Conservation (phyloP, 2,888 invertebrate species). For the Mythimna ferrago region DNA sequence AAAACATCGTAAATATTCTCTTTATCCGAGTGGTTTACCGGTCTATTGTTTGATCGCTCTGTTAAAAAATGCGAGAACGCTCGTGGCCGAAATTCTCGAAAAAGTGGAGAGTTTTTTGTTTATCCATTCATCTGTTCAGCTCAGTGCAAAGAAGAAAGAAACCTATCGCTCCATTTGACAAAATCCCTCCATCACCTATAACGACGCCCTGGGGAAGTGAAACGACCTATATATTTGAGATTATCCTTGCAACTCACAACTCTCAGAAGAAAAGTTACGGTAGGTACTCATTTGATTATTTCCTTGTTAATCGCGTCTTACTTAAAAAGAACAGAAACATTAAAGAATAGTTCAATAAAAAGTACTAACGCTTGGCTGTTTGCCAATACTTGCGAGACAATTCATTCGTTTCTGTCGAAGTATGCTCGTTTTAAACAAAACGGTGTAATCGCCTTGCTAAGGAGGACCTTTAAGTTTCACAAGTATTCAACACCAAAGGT, state of each 20-base stretch:
- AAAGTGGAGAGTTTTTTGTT: background rate
- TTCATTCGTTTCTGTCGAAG: slow-evolving; percentile 74
- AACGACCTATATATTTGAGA: slow-evolving; percentile 25
- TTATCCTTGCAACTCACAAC: slow-evolving; percentile 11
- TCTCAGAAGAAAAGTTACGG: slow-evolving; percentile 15
- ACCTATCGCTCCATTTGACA: slow-evolving; percentile 22
- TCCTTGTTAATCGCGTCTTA: slow-evolving; percentile 14
- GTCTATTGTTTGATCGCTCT: slow-evolving; percentile 26
- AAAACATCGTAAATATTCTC: slow-evolving; percentile 56
- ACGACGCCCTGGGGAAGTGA: slow-evolving; percentile 34
- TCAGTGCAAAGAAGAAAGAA: slow-evolving; percentile 22
- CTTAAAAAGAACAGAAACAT: slow-evolving; percentile 8
- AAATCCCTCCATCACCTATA: slow-evolving; percentile 35
- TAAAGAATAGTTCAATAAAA: slow-evolving; percentile 63
- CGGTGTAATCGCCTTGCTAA: slow-evolving; percentile 40
- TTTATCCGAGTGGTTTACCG: slow-evolving; percentile 23
- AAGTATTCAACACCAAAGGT: slow-evolving; percentile 14
- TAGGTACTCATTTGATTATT: slow-evolving; percentile 16
- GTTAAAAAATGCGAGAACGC: background rate
- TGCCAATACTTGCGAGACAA: slow-evolving; percentile 72
- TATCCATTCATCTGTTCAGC: slow-evolving; percentile 7
- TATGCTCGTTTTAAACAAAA: slow-evolving; percentile 44
- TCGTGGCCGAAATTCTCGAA: background rate
- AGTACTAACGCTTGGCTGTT: slow-evolving; percentile 74
- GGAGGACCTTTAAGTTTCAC: slow-evolving; percentile 15